Conservation (phyloP, 2,113 vertebrate species). For the Oreocharis arfaki region DNA sequence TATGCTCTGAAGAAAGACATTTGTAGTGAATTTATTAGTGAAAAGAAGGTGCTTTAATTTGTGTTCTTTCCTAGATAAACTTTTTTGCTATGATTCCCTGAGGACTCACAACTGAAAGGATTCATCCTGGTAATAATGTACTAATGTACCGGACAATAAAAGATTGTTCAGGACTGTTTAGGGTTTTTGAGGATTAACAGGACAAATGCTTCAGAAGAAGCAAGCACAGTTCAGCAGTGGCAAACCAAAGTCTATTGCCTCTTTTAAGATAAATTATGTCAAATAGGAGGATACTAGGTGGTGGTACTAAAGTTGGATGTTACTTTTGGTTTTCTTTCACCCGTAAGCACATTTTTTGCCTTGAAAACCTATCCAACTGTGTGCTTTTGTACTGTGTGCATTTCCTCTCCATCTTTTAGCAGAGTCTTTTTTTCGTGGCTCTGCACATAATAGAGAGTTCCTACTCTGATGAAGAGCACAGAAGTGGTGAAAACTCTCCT, state of each 20-base stretch:
- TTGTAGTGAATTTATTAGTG: not conserved
- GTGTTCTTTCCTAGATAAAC: not conserved
- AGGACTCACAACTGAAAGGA: not conserved
- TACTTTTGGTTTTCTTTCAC: not conserved
- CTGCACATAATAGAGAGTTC: not conserved
- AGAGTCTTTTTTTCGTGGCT: not conserved
- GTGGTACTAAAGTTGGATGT: not conserved
- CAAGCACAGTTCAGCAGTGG: not conserved
- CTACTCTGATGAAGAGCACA: not conserved
- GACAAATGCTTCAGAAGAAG: not conserved
- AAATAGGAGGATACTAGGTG: not conserved
- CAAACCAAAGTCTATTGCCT: not conserved
- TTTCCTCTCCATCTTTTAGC: not conserved
- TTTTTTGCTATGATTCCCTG: not conserved
- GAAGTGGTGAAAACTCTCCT: not conserved
- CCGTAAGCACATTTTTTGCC: not conserved
- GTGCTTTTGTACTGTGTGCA: not conserved
- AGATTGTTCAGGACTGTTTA: accelerated
- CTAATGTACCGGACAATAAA: not conserved
- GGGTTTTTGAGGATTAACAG: not conserved
- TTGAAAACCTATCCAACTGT: not conserved
- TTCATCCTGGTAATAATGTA: not conserved
- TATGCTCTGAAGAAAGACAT: not conserved
- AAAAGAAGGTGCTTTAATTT: not conserved
- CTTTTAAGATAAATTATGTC: not conserved